Conservation (phyloP, 2,888 invertebrate species). For the Heliconius hortense region DNA sequence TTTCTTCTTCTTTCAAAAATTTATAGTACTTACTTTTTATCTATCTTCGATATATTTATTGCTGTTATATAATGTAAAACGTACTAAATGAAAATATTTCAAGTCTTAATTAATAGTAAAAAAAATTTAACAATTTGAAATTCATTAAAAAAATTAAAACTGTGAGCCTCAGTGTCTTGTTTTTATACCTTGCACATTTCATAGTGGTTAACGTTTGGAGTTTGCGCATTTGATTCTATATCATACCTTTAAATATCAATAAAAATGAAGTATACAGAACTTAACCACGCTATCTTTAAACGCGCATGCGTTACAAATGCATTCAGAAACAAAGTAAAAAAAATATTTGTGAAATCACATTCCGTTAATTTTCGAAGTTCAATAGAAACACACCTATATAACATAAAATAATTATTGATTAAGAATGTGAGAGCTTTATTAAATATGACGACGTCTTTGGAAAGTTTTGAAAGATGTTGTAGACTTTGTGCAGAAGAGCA, state of each 20-base stretch:
- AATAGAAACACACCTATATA: background rate
- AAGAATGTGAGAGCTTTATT: conserved; percentile 11
- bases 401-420: background rate
- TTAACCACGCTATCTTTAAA: conserved; percentile 50
- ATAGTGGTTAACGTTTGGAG: conserved; percentile 39
- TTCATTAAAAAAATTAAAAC: conserved; percentile 6
- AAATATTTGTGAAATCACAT: conserved; percentile 57
- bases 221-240: conserved; percentile 48
- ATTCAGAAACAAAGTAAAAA: conserved; percentile 53
- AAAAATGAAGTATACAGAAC: conserved; percentile 48
- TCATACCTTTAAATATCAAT: conserved; percentile 54
- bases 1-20: background rate
- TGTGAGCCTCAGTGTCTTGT: background rate
- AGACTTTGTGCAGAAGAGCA: conserved; percentile 85
- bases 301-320: conserved; percentile 46
- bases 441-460: conserved; percentile 31
- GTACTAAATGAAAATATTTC: background rate
- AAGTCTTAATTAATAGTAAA: background rate
- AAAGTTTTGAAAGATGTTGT: conserved; percentile 77
- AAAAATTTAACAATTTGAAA: background rate
- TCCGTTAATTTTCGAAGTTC: conserved; percentile 15
- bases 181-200: conserved; percentile 3
- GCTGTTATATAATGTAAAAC: background rate
- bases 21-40: background rate
- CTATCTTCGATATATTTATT: background rate